These are phyloP conservation scores for Caiman crocodilus DNA, from an alignment of 2,797 vertebrate genomes.

Conservation along the genomic window DNA sequence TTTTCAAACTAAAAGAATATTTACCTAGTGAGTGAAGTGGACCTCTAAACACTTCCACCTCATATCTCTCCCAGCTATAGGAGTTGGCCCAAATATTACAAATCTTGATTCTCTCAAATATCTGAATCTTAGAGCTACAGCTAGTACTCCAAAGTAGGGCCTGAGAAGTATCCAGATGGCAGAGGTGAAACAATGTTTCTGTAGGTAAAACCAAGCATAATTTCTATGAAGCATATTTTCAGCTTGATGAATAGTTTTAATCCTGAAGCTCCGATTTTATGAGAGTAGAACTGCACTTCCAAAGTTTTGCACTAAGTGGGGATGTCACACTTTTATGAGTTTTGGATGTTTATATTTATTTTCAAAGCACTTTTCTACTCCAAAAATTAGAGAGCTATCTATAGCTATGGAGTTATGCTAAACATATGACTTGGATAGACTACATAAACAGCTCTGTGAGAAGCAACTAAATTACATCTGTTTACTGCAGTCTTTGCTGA, in stretches of 20 bases:
- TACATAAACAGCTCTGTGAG: not conserved
- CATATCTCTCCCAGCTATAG: too few species aligned
- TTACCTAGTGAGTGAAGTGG: too few species aligned
- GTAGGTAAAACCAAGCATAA: not conserved
- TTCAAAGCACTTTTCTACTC: not conserved
- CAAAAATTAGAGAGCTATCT: not conserved
- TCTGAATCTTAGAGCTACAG: too few species aligned
- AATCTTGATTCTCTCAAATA: too few species aligned
- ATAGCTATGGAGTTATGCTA: not conserved
- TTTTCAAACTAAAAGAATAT: too few species aligned
- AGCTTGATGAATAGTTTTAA: not conserved
- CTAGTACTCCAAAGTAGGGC: too few species aligned
- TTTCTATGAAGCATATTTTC: constrained; percentile 5
- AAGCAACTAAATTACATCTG: not conserved
- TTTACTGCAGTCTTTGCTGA: not conserved
- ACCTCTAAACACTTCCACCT: too few species aligned
- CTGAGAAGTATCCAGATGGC: not conserved
- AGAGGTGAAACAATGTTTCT: not conserved
- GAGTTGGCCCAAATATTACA: too few species aligned
- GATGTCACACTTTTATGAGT: not conserved
- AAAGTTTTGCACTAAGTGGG: not conserved
- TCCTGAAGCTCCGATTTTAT: not conserved
- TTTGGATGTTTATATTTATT: not conserved
- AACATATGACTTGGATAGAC: not conserved
- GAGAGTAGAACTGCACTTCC: not conserved